Percentiles rank a stretch among this genome's conserved stretches.
Conservation (phyloP, 2,113 vertebrate species). For the Psittacus erithacus region DNA sequence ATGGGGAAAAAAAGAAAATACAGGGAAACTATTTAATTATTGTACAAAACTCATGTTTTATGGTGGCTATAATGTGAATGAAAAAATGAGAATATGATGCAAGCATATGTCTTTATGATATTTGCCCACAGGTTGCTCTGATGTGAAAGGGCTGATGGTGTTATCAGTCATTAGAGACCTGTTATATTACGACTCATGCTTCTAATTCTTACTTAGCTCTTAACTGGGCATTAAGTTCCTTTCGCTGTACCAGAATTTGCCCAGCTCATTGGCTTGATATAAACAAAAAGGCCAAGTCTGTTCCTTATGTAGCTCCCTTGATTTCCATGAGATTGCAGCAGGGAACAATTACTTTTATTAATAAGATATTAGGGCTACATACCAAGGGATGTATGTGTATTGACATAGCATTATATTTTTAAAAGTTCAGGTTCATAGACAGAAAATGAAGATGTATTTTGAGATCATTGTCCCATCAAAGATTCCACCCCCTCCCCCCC, state of each 20-base stretch:
- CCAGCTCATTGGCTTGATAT: slow-evolving; percentile 26
- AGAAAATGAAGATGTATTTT: neutral
- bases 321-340: neutral
- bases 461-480: neutral
- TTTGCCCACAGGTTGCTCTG: slow-evolving; percentile 3
- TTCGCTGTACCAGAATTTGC: neutral
- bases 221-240: slow-evolving; percentile 27
- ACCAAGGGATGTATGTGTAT: neutral
- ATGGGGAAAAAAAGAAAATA: neutral
- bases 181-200: neutral
- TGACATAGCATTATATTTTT: neutral
- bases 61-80: neutral
- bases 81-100: neutral
- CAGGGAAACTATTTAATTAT: neutral
- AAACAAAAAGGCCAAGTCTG: neutral
- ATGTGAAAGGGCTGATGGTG: slow-evolving; percentile 6
- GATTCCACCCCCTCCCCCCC: too few species aligned
- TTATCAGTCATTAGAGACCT: slow-evolving; percentile 17
- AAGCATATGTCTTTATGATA: neutral
- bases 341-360: neutral
- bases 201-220: neutral
- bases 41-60: neutral
- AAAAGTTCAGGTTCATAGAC: neutral
- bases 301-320: neutral
- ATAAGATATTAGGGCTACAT: neutral